phyloP scores from a whole-genome alignment of 2,888 invertebrate species.

The Polydrusus tereticollis region DNA sequence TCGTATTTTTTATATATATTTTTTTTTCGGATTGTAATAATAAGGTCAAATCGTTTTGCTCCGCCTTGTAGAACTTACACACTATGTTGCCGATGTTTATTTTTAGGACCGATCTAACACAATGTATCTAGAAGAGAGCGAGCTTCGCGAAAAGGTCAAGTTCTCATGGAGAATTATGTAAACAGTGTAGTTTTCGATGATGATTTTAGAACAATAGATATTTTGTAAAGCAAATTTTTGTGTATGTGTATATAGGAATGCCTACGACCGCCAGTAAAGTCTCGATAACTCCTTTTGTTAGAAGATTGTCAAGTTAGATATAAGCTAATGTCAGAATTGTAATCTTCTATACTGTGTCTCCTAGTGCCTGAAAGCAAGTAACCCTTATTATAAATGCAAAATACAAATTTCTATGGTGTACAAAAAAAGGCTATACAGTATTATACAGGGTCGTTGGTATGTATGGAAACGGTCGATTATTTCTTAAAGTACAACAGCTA shows the following conservation, averaged over 20 bases:
- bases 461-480: too few species aligned
- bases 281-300: too few species aligned
- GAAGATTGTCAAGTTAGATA: too few species aligned
- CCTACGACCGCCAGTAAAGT: too few species aligned
- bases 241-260: not conserved
- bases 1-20: conserved; percentile 10
- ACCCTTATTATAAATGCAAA: too few species aligned
- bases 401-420: too few species aligned
- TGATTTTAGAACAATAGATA: not conserved
- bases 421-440: too few species aligned
- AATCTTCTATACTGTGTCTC: too few species aligned
- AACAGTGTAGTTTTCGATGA: not conserved
- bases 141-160: conserved; percentile 14
- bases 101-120: conserved; percentile 6
- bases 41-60: conserved; percentile 28
- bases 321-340: too few species aligned
- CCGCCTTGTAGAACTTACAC: conserved; percentile 9
- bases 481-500: too few species aligned
- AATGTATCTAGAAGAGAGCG: not conserved
- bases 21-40: conserved; percentile 22
- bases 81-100: not conserved
- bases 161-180: conserved; percentile 11
- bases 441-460: too few species aligned
- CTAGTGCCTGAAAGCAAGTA: too few species aligned
- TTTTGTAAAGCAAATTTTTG: not conserved